Percentiles rank a stretch among this genome's conserved stretches.
Evolutionary conservation across 2,888 invertebrate species (phyloP).

Genomic region (Athalia cordata): DNA sequence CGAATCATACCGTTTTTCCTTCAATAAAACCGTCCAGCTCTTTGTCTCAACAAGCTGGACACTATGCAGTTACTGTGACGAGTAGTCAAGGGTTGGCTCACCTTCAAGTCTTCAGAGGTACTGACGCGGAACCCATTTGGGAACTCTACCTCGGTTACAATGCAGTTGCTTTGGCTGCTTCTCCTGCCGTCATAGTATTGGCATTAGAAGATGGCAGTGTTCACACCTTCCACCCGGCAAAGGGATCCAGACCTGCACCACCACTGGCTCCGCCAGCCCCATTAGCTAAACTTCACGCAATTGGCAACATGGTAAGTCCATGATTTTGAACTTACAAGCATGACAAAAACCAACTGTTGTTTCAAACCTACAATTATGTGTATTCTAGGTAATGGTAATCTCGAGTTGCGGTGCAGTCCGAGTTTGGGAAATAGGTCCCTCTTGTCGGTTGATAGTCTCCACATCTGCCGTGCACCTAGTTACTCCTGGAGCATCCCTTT

Average conservation of each 20-base stretch:
- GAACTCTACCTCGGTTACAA: slow-evolving; percentile 69
- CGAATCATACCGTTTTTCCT: slow-evolving; percentile 64
- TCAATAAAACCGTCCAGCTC: slow-evolving; percentile 66
- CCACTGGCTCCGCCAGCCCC: slow-evolving; percentile 70
- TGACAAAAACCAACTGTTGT: neutral
- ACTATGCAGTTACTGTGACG: slow-evolving; percentile 69
- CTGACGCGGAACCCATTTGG: slow-evolving; percentile 68
- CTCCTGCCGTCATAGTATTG: slow-evolving; percentile 68
- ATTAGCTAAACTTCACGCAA: slow-evolving; percentile 68
- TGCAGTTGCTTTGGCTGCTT: slow-evolving; percentile 69
- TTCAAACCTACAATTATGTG: neutral
- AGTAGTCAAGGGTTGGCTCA: slow-evolving; percentile 67
- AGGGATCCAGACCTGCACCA: slow-evolving; percentile 68
- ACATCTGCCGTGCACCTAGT: slow-evolving; percentile 70
- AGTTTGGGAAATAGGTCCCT: slow-evolving; percentile 70
- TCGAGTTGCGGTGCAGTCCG: slow-evolving; percentile 70
- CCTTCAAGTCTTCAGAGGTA: slow-evolving; percentile 69
- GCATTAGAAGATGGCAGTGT: slow-evolving; percentile 69
- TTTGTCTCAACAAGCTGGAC: slow-evolving; percentile 69
- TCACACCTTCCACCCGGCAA: slow-evolving; percentile 69
- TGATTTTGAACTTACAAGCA: neutral
- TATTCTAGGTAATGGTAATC: slow-evolving; percentile 67
- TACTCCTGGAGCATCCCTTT: slow-evolving; percentile 65
- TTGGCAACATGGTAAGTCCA: slow-evolving; percentile 64
- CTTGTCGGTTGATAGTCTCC: slow-evolving; percentile 67